Evolutionary conservation across 2,888 invertebrate species (phyloP), one percentile per base, ranked within the genome.

Genomic region (Chrysina gloriosa): DNA sequence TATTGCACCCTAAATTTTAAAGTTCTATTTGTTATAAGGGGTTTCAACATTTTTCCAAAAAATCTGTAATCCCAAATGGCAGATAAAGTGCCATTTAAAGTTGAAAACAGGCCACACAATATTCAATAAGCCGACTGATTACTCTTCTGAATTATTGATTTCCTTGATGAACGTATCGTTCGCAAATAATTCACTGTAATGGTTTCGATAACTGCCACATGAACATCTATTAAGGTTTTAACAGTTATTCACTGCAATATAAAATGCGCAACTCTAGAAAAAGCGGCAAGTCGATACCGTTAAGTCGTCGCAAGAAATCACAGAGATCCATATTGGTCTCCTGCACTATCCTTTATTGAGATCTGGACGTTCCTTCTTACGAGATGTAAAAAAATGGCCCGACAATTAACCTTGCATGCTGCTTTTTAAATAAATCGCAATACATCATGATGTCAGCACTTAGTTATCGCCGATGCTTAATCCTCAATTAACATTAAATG

Each of bases 381-480:
- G 23, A 21, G 39, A 7, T 25, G 23, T 39, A 14, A 27, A 54
- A 65, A 65, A 54, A 14, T 21, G 25, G 21, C 11, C 54, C 14
- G n/a, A 39, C 65, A 65, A 65, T 65, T 65, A 65, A 65, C 54
- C 54, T 65, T 65, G 54, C 27, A 27, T 52, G 52, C 39, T 52
- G 42, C 54, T 54, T 65, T 50, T 52, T 52, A 36, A 65, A 65
- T 52, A 65, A 65, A 65, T 65, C 65, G 65, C 65, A 65, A 31
- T 65, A 65, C 39, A 50, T 52, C 47, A 52, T 65, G 54, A 65
- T 54, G 65, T 65, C 54, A 65, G 48, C 65, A 14, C 39, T 65
- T 54, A 52, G 39, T 19, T 50, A 50, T 23, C 48, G 25, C 48
- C 14, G 25, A 39, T 42, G 25, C 14, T 39, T 39, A 14, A 25